Evolutionary conservation across 2,797 vertebrate species (phyloP).

Genomic region (Acrossocheilus wenchowensis): DNA sequence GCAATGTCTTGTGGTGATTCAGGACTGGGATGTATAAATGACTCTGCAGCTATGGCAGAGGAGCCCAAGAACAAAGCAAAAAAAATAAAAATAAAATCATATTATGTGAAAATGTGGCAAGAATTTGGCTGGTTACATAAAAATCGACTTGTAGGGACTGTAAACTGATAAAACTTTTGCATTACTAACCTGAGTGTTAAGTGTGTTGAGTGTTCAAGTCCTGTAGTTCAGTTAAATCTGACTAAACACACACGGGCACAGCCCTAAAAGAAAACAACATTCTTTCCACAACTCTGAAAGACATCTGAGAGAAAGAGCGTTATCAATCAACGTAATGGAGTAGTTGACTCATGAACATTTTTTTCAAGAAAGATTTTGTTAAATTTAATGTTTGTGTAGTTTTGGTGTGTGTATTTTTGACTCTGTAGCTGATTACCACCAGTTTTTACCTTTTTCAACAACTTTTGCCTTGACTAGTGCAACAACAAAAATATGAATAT

Average conservation of each 20-base stretch:
- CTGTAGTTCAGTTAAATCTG: background rate
- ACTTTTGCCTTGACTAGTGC: background rate
- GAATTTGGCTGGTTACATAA: background rate
- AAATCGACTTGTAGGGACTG: background rate
- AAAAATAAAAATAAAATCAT: background rate
- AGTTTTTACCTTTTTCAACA: background rate
- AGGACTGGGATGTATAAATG: background rate
- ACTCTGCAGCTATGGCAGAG: background rate
- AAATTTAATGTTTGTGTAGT: background rate
- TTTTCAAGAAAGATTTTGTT: background rate
- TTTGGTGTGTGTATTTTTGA: background rate
- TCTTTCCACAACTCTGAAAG: conserved; percentile 5
- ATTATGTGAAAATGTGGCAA: background rate
- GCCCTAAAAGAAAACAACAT: conserved; percentile 24
- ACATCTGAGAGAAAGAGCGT: background rate
- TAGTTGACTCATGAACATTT: background rate
- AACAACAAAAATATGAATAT: background rate
- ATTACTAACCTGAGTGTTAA: background rate
- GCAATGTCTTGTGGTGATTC: background rate
- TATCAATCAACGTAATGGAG: conserved; percentile 13
- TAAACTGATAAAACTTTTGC: background rate
- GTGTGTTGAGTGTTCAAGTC: background rate
- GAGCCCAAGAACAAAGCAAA: background rate
- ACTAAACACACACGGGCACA: conserved; percentile 16
- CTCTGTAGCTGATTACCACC: background rate